phyloP scores from a whole-genome alignment of 1,140 invertebrate genomes.

The Platyscapa corneri region DNA sequence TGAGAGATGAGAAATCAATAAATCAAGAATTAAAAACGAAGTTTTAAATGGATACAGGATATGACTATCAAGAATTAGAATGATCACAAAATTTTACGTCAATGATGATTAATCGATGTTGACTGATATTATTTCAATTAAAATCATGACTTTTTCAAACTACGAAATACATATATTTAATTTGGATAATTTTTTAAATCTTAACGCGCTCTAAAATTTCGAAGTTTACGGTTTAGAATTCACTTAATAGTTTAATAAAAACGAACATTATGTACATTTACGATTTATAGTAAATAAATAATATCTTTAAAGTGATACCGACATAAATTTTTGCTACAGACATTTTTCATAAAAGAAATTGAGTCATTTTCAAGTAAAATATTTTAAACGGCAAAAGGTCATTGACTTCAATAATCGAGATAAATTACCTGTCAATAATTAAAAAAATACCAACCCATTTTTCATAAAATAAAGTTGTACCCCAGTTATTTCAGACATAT shows the following conservation, averaged over 20 bases:
- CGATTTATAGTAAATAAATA: neutral
- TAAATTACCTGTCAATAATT: neutral
- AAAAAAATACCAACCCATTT: neutral
- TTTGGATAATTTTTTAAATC: neutral
- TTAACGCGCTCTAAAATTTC: neutral
- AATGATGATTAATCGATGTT: neutral
- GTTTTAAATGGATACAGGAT: neutral
- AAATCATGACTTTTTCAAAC: neutral
- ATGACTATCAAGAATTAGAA: neutral
- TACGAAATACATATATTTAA: neutral
- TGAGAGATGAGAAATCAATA: conserved; percentile 3
- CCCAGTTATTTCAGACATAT: neutral
- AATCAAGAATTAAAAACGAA: conserved; percentile 1
- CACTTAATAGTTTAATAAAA: neutral
- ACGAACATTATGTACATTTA: neutral
- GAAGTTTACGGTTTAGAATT: neutral
- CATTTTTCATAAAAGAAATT: no score
- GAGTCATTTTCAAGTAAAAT: neutral
- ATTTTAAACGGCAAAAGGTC: neutral
- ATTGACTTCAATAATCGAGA: neutral
- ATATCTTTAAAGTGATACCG: neutral
- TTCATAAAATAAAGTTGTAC: neutral
- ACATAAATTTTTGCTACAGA: neutral
- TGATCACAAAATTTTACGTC: conserved; percentile 21
- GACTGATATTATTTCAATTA: neutral